Evolutionary conservation across 1,140 invertebrate genomes (phyloP).

Genomic region (Nymphalis io): DNA sequence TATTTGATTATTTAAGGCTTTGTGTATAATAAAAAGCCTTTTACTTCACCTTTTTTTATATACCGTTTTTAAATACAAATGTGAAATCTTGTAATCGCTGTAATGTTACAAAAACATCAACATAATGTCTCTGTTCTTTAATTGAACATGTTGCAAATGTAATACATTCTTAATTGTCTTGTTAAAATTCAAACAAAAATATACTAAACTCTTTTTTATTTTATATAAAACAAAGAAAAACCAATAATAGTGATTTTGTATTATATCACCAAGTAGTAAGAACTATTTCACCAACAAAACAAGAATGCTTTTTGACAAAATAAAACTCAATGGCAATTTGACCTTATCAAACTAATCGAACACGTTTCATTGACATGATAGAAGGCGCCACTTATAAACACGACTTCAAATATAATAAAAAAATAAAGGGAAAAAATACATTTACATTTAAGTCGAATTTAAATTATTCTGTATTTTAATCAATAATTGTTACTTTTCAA

Average conservation of each 20-base stretch:
- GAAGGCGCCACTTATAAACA: slow-evolving; percentile 11
- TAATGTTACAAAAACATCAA: not conserved
- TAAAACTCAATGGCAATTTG: slow-evolving; percentile 7
- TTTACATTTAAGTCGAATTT: not conserved
- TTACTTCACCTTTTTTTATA: no score
- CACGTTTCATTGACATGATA: slow-evolving; percentile 23
- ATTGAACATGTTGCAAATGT: slow-evolving; percentile 15
- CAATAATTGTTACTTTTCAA: not conserved
- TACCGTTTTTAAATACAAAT: no score
- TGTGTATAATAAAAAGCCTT: no score
- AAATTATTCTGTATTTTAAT: not conserved
- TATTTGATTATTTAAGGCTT: no score
- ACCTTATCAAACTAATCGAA: slow-evolving; percentile 44
- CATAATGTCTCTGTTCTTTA: slow-evolving; percentile 5
- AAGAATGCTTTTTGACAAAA: not conserved
- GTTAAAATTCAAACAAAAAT: not conserved
- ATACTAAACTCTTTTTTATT: not conserved
- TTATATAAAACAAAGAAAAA: not conserved
- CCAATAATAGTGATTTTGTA: not conserved
- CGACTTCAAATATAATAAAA: not conserved
- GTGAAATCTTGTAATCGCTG: no score
- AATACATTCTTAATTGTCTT: not conserved
- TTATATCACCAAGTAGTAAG: no score
- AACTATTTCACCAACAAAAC: not conserved
- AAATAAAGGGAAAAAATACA: not conserved